phyloP scores from a whole-genome alignment of 2,797 vertebrate genomes.

The Meriones psammophilus region DNA sequence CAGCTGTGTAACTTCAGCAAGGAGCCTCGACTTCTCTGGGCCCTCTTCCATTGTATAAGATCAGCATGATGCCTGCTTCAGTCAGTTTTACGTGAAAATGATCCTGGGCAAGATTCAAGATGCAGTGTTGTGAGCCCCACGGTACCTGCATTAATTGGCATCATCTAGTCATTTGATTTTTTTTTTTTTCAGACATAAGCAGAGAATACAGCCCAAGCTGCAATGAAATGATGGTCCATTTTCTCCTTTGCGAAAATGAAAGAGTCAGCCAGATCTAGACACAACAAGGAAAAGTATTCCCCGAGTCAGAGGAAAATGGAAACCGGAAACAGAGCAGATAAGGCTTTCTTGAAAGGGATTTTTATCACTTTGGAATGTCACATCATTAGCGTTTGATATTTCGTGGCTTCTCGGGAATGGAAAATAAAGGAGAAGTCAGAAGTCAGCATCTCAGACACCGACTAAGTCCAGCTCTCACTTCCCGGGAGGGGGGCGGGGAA shows the following conservation, averaged over 20 bases:
- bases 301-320: not conserved
- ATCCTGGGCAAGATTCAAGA: not conserved
- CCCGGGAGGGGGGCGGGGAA: no score
- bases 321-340: not conserved
- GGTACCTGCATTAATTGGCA: not conserved
- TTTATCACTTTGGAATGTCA: not conserved
- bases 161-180: not conserved
- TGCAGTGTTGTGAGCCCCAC: rapidly evolving
- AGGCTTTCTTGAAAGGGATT: not conserved
- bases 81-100: not conserved
- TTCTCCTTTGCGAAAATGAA: not conserved
- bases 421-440: not conserved
- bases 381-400: not conserved
- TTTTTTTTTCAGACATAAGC: not conserved
- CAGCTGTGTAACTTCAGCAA: slow-evolving; percentile 7
- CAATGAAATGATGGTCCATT: not conserved
- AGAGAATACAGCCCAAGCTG: not conserved
- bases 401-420: slow-evolving; percentile 50
- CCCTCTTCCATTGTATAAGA: not conserved
- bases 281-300: not conserved
- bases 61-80: not conserved
- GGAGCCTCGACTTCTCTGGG: slow-evolving; percentile 21
- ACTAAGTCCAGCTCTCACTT: not conserved
- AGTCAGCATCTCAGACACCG: not conserved
- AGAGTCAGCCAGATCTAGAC: not conserved